These are phyloP conservation scores for Fragum fragum DNA, from an alignment of 2,888 invertebrate genomes.

Conservation along the genomic window DNA sequence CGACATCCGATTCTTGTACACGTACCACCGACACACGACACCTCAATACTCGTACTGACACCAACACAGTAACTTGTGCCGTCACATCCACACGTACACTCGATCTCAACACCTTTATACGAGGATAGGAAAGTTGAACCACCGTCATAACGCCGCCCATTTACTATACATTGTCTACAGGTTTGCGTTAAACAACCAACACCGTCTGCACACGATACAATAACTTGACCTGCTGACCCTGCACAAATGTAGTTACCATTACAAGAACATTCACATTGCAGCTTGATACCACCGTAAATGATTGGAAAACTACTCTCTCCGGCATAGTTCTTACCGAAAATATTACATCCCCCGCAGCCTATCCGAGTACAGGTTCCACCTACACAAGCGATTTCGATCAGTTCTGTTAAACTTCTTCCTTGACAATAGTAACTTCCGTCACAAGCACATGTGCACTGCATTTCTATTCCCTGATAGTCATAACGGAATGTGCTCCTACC, in stretches of 20 bases:
- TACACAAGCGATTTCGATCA: slow-evolving; percentile 57
- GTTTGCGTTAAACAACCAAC: slow-evolving; percentile 53
- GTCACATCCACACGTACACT: slow-evolving; percentile 64
- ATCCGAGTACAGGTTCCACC: slow-evolving; percentile 52
- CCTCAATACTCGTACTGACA: slow-evolving; percentile 53
- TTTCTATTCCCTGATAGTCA: slow-evolving; percentile 57
- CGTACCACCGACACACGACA: slow-evolving; percentile 50
- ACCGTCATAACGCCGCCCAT: slow-evolving; percentile 49
- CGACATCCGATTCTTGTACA: slow-evolving; percentile 57
- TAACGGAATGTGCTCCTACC: slow-evolving; percentile 49
- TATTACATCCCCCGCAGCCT: slow-evolving; percentile 54
- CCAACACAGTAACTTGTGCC: slow-evolving; percentile 58
- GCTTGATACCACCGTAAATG: slow-evolving; percentile 42
- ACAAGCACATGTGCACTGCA: slow-evolving; percentile 69
- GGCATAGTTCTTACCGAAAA: slow-evolving; percentile 45
- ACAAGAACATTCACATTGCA: slow-evolving; percentile 59
- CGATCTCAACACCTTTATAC: slow-evolving; percentile 58
- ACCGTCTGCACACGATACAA: slow-evolving; percentile 47
- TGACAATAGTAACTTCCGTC: slow-evolving; percentile 69
- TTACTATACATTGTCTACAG: slow-evolving; percentile 53
- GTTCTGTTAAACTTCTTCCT: slow-evolving; percentile 45
- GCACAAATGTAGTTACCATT: slow-evolving; percentile 53
- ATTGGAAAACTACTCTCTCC: slow-evolving; percentile 53
- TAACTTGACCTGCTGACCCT: slow-evolving; percentile 32
- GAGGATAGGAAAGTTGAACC: slow-evolving; percentile 44